A percentile compares a stretch with the other conserved stretches of the same genome.
phyloP scores from a whole-genome alignment of 2,797 vertebrate genomes.

The Pangasius mekongensis region DNA sequence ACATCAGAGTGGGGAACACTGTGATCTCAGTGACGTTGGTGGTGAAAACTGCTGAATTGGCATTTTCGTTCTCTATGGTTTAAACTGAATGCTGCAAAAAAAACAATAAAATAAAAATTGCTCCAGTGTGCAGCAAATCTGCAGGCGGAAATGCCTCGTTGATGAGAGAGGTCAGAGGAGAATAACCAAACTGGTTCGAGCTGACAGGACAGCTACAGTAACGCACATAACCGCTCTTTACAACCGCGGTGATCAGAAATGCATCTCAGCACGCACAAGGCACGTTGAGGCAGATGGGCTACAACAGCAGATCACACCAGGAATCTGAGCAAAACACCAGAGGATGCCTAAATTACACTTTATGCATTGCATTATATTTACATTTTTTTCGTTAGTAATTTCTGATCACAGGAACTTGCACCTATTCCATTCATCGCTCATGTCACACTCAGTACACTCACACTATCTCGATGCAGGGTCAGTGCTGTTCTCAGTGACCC shows the following conservation, averaged over 20 bases:
- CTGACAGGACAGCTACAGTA: neutral
- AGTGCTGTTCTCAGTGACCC: neutral
- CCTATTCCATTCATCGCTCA: neutral
- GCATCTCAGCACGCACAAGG: neutral
- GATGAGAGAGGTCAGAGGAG: neutral
- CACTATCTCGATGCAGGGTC: neutral
- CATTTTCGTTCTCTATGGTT: neutral
- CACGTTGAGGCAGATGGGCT: neutral
- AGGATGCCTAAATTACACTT: neutral
- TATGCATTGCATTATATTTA: neutral
- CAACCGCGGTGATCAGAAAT: neutral
- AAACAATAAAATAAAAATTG: neutral
- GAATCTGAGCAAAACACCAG: neutral
- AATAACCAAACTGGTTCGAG: neutral
- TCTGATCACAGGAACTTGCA: neutral
- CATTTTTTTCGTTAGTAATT: neutral
- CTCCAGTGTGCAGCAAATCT: neutral
- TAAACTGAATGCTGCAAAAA: neutral
- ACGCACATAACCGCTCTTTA: neutral
- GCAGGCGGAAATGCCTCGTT: neutral
- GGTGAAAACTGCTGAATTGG: conserved; percentile 9
- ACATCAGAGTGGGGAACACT: neutral
- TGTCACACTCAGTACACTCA: neutral
- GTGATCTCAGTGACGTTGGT: neutral
- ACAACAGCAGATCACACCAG: neutral